Conservation (phyloP, 2,797 vertebrate genomes). For the Lophotriccus pileatus region DNA sequence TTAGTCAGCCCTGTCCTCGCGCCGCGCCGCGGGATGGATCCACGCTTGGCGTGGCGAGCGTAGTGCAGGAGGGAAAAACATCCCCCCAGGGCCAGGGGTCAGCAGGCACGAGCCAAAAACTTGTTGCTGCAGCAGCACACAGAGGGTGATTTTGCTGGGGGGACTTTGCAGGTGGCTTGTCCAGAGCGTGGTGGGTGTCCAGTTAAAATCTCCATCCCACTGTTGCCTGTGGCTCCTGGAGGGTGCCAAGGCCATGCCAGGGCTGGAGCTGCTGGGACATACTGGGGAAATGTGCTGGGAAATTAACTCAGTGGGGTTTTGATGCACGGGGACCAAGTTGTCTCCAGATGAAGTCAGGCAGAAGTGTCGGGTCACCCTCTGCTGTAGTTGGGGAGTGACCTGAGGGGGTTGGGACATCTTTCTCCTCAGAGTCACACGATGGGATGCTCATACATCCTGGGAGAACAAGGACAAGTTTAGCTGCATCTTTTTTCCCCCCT, state of each 20-base stretch:
- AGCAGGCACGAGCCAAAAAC: rapidly evolving
- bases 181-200: rapidly evolving
- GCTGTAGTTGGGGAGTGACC: background rate
- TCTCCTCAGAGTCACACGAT: rapidly evolving
- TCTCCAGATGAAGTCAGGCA: background rate
- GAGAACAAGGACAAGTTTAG: background rate
- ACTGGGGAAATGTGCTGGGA: rapidly evolving
- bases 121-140: background rate
- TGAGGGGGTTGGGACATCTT: rapidly evolving
- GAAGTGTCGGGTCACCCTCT: rapidly evolving
- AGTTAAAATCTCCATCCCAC: background rate
- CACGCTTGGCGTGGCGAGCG: background rate
- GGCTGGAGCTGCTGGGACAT: background rate
- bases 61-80: background rate
- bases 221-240: background rate
- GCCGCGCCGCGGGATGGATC: background rate
- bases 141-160: background rate
- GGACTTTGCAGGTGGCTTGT: background rate
- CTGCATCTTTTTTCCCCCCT: background rate
- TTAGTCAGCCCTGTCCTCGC: constrained; percentile 35
- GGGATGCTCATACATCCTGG: rapidly evolving
- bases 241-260: rapidly evolving
- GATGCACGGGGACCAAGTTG: rapidly evolving
- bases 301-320: background rate
- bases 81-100: background rate